Evolutionary conservation across 2,888 invertebrate genomes (phyloP), one percentile per base, ranked within the genome.

Genomic region (Latrodectus elegans): DNA sequence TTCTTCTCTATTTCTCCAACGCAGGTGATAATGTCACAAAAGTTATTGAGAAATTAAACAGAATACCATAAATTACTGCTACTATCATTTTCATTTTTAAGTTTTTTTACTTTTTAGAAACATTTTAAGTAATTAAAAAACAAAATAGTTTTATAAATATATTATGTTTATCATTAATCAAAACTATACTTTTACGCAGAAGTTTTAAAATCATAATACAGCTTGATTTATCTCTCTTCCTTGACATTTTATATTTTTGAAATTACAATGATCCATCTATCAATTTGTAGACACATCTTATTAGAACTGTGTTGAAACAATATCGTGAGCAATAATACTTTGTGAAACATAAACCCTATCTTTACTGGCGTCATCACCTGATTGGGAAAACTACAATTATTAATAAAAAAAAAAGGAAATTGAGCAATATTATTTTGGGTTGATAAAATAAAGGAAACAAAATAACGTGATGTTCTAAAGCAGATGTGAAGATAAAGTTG

Each of bases 401-500:
- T 15, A 72, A 80, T 76, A 67, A 68, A 81, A 87, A 81, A 87
- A 76, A 74, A 65, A 67, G 55, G 11, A 15, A 72, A 51, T 22
- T 71, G 26, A 22, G 14, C 12, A 15, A 22, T n/a, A 4, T 55
- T n/a, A 53, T 14, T 64, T 10, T 8, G 17, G 14, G 8, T 22
- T n/a, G 22, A 49, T 14, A 6, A 12, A n/a, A 60, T 12, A 17
- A 68, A 55, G 26, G 74, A n/a, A 17, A 64, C 60, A 26, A 17
- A n/a, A 8, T 70, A 52, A 75, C 81, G 81, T 87, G 81, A 80
- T 72, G 26, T 64, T 53, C 55, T 26, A 15, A 53, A 71, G 86
- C 86, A 87, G 86, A 87, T 87, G 86, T 72, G 60, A 68, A 38
- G 17, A 49, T 49, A 51, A 17, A 53, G 17, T n/a, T 55, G 26